phyloP scores from a whole-genome alignment of 2,113 vertebrate species.

The Setophaga petechia region DNA sequence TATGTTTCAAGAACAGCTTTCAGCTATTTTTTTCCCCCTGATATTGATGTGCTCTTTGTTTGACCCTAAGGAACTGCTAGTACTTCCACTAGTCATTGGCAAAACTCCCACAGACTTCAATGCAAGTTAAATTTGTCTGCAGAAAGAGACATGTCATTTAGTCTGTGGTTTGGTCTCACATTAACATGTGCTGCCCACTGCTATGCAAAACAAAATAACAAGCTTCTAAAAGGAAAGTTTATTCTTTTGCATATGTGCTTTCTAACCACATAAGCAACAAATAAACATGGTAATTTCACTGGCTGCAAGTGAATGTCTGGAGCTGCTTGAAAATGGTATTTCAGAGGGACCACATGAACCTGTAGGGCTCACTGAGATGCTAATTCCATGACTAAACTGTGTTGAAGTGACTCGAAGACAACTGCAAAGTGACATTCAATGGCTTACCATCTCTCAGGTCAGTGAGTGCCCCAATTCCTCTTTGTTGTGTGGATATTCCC shows the following conservation, averaged over 20 bases:
- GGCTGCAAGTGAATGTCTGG: not conserved
- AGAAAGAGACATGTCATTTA: constrained; percentile 8
- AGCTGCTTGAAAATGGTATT: not conserved
- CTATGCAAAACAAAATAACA: constrained; percentile 26
- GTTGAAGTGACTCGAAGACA: not conserved
- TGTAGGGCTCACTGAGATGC: not conserved
- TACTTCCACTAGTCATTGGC: not conserved
- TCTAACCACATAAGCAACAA: constrained; percentile 13
- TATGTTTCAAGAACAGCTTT: not conserved
- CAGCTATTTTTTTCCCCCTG: not conserved
- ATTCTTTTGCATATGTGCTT: not conserved
- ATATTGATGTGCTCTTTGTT: not conserved
- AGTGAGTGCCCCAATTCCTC: not conserved
- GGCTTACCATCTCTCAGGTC: not conserved
- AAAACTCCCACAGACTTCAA: not conserved
- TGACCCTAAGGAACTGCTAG: not conserved
- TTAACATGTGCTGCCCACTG: not conserved
- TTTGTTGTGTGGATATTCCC: fast-evolving
- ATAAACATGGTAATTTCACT: not conserved
- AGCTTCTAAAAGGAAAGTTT: constrained; percentile 16
- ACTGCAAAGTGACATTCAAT: not conserved
- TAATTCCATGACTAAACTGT: not conserved
- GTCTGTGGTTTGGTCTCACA: not conserved
- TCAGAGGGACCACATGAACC: not conserved
- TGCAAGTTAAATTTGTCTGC: not conserved